Evolutionary conservation across 2,888 invertebrate species (phyloP).

Genomic region (Gastracanthus pulcherrimus): DNA sequence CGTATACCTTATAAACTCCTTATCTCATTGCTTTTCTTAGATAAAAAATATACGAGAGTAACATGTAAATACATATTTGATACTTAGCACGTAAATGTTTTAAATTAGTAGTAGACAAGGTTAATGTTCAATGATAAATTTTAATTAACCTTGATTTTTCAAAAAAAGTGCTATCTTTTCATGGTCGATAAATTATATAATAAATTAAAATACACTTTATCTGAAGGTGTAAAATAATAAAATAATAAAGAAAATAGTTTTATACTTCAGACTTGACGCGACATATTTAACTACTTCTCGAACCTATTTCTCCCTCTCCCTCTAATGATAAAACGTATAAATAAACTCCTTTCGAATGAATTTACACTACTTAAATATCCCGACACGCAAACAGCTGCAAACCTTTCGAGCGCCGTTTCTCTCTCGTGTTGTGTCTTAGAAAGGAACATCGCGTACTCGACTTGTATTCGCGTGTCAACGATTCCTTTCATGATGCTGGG

Average conservation of each 20-base stretch:
- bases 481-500: constrained; percentile 55
- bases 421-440: constrained; percentile 43
- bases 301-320: not conserved
- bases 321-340: constrained; percentile 36
- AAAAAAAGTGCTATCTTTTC: not conserved
- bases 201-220: not conserved
- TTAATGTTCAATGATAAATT: constrained; percentile 24
- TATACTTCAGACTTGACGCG: not conserved
- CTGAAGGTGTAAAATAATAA: not conserved
- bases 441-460: constrained; percentile 56
- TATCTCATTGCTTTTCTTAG: too few species aligned
- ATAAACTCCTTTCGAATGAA: constrained; percentile 41
- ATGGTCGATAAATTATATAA: constrained; percentile 21
- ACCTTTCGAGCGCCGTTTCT: constrained; percentile 21
- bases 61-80: constrained; percentile 4
- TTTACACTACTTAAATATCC: constrained; percentile 52
- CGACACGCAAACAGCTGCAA: constrained; percentile 42
- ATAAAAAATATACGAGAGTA: not conserved
- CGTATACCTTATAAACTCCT: too few species aligned
- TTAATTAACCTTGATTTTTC: constrained; percentile 38
- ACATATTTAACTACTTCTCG: constrained; percentile 35
- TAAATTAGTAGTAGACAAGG: not conserved
- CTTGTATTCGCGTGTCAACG: constrained; percentile 58
- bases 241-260: not conserved
- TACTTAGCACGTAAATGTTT: not conserved